A percentile compares a stretch with the other conserved stretches of the same genome.
Evolutionary conservation across 2,888 invertebrate species (phyloP).

Genomic region (Heliconius hortense): DNA sequence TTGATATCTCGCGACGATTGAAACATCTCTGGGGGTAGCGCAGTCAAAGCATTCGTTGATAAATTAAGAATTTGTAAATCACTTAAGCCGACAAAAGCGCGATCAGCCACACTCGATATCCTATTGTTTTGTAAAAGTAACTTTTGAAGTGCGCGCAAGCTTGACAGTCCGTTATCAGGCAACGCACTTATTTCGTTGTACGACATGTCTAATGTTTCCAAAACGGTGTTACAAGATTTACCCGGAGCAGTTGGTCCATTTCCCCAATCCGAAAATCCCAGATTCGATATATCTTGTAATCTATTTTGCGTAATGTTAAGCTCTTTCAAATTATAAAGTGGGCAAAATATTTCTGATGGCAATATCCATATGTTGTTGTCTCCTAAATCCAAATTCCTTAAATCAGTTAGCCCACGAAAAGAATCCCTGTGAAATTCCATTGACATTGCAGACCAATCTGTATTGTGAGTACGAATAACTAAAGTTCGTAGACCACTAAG

Average conservation of each 20-base stretch:
- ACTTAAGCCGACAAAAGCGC: constrained; percentile 87
- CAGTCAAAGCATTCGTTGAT: constrained; percentile 89
- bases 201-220: constrained; percentile 88
- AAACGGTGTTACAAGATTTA: constrained; percentile 86
- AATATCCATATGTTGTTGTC: constrained; percentile 90
- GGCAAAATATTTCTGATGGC: constrained; percentile 87
- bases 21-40: constrained; percentile 90
- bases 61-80: constrained; percentile 88
- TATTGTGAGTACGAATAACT: constrained; percentile 87
- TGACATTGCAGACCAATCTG: constrained; percentile 90
- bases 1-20: constrained; percentile 86
- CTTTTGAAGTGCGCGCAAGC: constrained; percentile 85
- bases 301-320: constrained; percentile 89
- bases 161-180: constrained; percentile 87
- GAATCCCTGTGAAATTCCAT: constrained; percentile 88
- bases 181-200: constrained; percentile 87
- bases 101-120: constrained; percentile 87
- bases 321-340: constrained; percentile 85
- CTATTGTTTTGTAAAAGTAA: constrained; percentile 89
- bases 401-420: constrained; percentile 85
- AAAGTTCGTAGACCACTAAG: constrained; percentile 85
- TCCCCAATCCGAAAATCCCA: constrained; percentile 89
- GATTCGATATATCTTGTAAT: constrained; percentile 88
- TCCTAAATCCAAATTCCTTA: constrained; percentile 86
- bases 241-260: constrained; percentile 85